Evolutionary conservation across 2,888 invertebrate genomes (phyloP).

Genomic region (Trachelus tabidus): DNA sequence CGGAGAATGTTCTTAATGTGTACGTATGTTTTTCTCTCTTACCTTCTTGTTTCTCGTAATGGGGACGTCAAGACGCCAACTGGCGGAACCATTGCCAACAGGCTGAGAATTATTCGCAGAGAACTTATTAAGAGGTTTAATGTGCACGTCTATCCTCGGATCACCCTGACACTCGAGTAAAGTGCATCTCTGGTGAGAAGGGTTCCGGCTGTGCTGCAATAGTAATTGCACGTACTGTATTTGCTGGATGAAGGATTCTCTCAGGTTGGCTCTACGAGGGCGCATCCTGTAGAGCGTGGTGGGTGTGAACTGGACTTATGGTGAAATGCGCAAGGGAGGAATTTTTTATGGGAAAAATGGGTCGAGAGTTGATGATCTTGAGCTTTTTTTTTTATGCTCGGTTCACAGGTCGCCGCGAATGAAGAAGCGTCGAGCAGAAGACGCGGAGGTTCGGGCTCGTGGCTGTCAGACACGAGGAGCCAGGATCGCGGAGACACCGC

Average conservation of each 20-base stretch:
- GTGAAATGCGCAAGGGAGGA: not conserved
- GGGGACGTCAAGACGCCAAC: not conserved
- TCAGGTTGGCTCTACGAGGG: not conserved
- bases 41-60: not conserved
- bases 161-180: not conserved
- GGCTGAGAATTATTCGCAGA: conserved; percentile 14
- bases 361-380: too few relatives aligned
- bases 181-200: not conserved
- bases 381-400: not conserved
- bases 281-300: not conserved
- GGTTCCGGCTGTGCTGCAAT: not conserved
- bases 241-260: not conserved
- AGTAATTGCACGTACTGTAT: not conserved
- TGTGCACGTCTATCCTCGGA: conserved; percentile 17
- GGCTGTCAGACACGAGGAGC: conserved; percentile 10
- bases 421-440: conserved; percentile 15
- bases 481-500: conserved; percentile 5
- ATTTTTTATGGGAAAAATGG: too few relatives aligned
- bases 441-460: conserved; percentile 9
- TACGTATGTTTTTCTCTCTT: not conserved
- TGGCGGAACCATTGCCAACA: conserved; percentile 6
- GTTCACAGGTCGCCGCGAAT: conserved; percentile 22
- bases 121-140: conserved; percentile 20
- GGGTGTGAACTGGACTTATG: not conserved
- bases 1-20: not conserved